Evolutionary conservation across 2,797 vertebrate genomes (phyloP).

Genomic region (Ambastaia sidthimunki): DNA sequence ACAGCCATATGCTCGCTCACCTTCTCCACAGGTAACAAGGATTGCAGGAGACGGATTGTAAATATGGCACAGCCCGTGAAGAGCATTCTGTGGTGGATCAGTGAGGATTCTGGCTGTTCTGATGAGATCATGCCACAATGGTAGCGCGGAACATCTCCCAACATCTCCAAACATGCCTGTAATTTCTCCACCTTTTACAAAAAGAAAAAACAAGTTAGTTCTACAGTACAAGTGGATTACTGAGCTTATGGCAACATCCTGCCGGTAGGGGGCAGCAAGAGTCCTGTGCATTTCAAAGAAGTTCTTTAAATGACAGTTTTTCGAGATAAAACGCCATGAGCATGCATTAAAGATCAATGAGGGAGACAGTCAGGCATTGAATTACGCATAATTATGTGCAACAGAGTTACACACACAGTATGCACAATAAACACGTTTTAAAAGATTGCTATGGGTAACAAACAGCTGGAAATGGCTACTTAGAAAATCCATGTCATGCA

Average conservation of each 20-base stretch:
- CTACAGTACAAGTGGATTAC: neutral
- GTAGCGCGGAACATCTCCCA: constrained; percentile 87
- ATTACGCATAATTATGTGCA: constrained; percentile 72
- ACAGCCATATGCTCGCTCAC: constrained; percentile 67
- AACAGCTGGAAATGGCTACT: neutral
- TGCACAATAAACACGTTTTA: constrained; percentile 3
- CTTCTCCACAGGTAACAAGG: constrained; percentile 91
- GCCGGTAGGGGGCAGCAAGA: constrained; percentile 84
- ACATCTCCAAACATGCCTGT: constrained; percentile 78
- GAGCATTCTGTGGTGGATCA: constrained; percentile 86
- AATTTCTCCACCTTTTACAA: constrained; percentile 86
- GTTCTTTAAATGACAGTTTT: constrained; percentile 74
- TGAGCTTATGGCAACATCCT: neutral
- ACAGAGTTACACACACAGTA: neutral
- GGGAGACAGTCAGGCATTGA: constrained; percentile 66
- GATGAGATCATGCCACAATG: constrained; percentile 70
- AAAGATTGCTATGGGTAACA: constrained; percentile 7
- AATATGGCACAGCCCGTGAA: constrained; percentile 85
- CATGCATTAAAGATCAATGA: constrained; percentile 78
- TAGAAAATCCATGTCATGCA: neutral
- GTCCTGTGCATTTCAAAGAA: constrained; percentile 68
- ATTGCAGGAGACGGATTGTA: constrained; percentile 86
- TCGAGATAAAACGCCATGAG: constrained; percentile 68
- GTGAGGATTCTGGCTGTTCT: constrained; percentile 73
- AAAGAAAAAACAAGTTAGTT: neutral